Evolutionary conservation across 2,113 vertebrate genomes (phyloP).

Genomic region (Sapayoa aenigma): DNA sequence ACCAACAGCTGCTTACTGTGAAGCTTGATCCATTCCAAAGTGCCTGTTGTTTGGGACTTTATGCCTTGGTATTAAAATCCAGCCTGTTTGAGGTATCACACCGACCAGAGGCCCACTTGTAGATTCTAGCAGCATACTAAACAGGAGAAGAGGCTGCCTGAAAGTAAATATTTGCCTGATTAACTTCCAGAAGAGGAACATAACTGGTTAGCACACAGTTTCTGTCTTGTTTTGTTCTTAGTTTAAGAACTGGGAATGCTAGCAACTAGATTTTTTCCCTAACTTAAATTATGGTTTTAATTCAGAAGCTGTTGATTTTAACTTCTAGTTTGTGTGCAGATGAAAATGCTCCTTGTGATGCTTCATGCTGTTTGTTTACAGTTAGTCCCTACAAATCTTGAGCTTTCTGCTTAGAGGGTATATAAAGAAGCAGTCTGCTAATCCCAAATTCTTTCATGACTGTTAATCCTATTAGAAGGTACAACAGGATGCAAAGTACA

Average conservation of each 20-base stretch:
- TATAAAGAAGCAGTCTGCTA: not conserved
- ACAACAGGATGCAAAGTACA: not conserved
- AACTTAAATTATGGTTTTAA: not conserved
- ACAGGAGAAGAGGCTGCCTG: not conserved
- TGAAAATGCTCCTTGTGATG: not conserved
- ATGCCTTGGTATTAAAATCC: not conserved
- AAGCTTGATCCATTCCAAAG: accelerated
- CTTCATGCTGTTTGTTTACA: not conserved
- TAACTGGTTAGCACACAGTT: not conserved
- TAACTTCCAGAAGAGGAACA: not conserved
- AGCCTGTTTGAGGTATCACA: not conserved
- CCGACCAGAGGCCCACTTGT: not conserved
- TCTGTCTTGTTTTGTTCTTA: not conserved
- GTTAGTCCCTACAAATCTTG: not conserved
- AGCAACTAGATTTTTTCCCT: not conserved
- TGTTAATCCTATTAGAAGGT: slow-evolving; percentile 30
- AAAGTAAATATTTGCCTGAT: not conserved
- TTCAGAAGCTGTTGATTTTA: not conserved
- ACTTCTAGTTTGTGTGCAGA: not conserved
- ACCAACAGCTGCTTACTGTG: not conserved
- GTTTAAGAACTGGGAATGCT: not conserved
- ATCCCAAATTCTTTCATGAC: not conserved
- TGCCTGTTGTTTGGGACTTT: not conserved
- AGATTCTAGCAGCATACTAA: not conserved
- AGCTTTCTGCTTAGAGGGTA: not conserved